phyloP scores from a whole-genome alignment of 37 sponge, comb jelly and placozoan species.

The Agelas oroides region DNA sequence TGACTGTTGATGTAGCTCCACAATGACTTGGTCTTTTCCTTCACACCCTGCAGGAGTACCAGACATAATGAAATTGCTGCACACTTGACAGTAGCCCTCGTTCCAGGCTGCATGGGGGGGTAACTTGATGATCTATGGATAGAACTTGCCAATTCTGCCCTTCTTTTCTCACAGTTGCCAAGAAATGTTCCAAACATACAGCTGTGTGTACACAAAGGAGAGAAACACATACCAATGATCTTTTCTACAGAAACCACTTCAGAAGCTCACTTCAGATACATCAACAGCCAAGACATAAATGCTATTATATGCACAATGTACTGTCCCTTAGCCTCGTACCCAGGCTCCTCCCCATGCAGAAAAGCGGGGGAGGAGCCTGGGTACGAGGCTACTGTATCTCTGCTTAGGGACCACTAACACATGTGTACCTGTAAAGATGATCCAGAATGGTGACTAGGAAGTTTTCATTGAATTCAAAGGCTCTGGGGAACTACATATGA shows the following conservation, averaged over 20 bases:
- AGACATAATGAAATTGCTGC: neutral
- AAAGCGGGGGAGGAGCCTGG: too few species aligned
- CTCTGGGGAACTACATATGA: conserved; percentile 87
- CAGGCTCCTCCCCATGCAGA: too few species aligned
- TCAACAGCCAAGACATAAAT: too few species aligned
- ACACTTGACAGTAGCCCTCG: too few species aligned
- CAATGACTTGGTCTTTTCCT: conserved; percentile 61
- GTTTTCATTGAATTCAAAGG: conserved; percentile 97
- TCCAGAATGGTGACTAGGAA: conserved; percentile 91
- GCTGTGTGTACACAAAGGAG: neutral
- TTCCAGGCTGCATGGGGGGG: too few species aligned
- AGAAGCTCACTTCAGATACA: too few species aligned
- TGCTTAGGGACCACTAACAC: too few species aligned
- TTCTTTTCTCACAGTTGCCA: conserved; percentile 70
- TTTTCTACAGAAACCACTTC: too few species aligned
- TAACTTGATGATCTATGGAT: too few species aligned
- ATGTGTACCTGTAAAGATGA: conserved; percentile 88
- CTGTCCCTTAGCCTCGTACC: too few species aligned
- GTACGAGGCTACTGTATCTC: too few species aligned
- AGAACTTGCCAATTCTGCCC: conserved; percentile 55
- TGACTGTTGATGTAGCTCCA: conserved; percentile 66
- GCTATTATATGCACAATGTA: too few species aligned
- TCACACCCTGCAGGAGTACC: conserved; percentile 48
- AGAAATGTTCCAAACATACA: conserved; percentile 91
- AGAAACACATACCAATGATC: neutral